Evolutionary conservation across 2,797 vertebrate genomes (phyloP).

Genomic region (Brachyrhaphis roseni): DNA sequence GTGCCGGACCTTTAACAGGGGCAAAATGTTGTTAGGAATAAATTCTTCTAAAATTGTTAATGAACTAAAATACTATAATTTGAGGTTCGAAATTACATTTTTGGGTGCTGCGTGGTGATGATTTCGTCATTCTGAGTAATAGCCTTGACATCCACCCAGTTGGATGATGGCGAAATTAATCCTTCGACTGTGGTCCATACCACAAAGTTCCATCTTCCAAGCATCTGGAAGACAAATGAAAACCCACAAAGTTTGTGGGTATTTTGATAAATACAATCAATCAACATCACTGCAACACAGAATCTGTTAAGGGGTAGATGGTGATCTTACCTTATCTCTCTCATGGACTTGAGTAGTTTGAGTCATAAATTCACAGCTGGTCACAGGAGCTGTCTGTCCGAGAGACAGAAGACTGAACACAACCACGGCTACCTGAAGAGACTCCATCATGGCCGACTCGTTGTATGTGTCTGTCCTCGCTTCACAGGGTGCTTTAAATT

Average conservation of each 20-base stretch:
- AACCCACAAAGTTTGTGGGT: no score
- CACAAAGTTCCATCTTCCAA: conserved; percentile 49
- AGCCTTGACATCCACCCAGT: neutral
- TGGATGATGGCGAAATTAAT: neutral
- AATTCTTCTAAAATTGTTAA: neutral
- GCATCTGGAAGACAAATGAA: conserved; percentile 43
- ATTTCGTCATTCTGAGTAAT: conserved; percentile 2
- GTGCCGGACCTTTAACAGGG: neutral
- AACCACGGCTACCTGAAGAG: conserved; percentile 14
- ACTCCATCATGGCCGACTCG: conserved; percentile 18
- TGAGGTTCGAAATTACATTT: conserved; percentile 25
- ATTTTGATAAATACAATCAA: no score
- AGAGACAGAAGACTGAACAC: conserved; percentile 43
- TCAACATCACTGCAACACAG: neutral
- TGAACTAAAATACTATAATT: neutral
- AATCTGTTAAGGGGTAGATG: neutral
- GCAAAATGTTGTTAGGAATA: neutral
- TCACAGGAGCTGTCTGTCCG: conserved; percentile 50
- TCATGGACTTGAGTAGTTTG: conserved; percentile 8
- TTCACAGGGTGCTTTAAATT: neutral
- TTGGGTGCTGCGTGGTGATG: neutral
- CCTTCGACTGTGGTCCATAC: neutral
- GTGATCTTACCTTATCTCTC: conserved; percentile 40
- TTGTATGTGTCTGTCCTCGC: neutral
- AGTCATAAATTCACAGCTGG: conserved; percentile 41